Evolutionary conservation across 2,113 vertebrate genomes (phyloP), one percentile per base, ranked within the genome.

Genomic region (Atlantisia rogersi): DNA sequence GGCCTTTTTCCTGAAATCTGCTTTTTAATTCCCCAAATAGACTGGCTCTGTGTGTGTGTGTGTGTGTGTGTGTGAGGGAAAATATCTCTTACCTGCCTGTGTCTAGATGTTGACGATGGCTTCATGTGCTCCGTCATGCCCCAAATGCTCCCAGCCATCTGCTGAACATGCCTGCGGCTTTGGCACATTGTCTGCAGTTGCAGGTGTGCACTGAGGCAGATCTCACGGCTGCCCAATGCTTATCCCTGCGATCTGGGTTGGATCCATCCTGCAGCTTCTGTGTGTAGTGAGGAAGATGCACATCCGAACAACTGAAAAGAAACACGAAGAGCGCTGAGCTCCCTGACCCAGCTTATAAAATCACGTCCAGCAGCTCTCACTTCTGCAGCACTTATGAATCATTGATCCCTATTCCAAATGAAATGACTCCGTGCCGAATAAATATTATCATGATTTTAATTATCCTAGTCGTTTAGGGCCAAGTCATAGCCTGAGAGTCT

Each of bases 401-500:
- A 86, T 31, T 70, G 70, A 88, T 77, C 71, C 40, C 12, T 59
- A 79, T 52, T 74, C 74, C 75, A 95, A 88, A 70, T 65, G 84
- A 59, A 80, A 75, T 80, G 22, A 90, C 73, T 71, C 59, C 12
- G 2, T 35, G 50, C 44, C n/a, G 55, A 75, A 82, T 50, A 94
- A 95, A 94, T 84, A 64, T 69, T 73, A 46, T 60, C 28, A 86
- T 73, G 12, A 76, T 90, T 94, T 95, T 46, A 46, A 82, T 94
- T 89, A 67, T 74, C 22, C 28, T 42, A 46, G 32, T 28, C 56
- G 42, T 71, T 92, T 95, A 58, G 50, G 63, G 5, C 25, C 64
- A 82, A 92, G 19, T 58, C 50, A 28, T 76, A 77, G 53, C 10
- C 28, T 79, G 37, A 64, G 63, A 55, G 8, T 7, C 67, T 95